These are phyloP conservation scores for Karalla daura DNA, from an alignment of 2,797 vertebrate species.

Conservation along the genomic window DNA sequence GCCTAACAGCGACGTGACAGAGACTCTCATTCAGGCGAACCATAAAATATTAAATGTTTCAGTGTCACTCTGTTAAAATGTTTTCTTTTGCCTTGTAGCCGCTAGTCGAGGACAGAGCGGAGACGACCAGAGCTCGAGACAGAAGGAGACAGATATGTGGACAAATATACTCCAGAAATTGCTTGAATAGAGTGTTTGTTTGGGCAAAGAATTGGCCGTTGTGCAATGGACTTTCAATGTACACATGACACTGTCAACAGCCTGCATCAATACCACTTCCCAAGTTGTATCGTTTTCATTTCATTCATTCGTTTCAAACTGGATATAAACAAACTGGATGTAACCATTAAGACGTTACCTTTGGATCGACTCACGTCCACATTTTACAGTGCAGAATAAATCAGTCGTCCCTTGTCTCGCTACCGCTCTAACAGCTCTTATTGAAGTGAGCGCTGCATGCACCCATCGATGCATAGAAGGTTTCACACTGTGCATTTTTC, in stretches of 20 bases:
- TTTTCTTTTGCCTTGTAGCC: neutral
- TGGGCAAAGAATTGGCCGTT: neutral
- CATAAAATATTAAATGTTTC: neutral
- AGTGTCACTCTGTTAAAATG: neutral
- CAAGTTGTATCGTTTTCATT: neutral
- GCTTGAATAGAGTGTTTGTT: neutral
- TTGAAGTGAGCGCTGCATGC: neutral
- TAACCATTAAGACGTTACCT: too few relatives aligned
- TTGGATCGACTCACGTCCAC: too few relatives aligned
- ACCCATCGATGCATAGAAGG: neutral
- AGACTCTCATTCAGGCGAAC: conserved; percentile 1
- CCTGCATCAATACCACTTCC: neutral
- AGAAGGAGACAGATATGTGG: neutral
- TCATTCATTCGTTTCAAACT: neutral
- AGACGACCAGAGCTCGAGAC: neutral
- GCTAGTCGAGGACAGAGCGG: neutral
- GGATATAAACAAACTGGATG: neutral
- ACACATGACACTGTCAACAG: neutral
- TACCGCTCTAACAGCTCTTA: too few relatives aligned
- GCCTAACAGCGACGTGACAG: conserved; percentile 2
- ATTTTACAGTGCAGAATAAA: too few relatives aligned
- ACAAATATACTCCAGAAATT: neutral
- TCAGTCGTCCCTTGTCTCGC: too few relatives aligned
- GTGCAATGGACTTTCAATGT: neutral
- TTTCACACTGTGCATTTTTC: neutral